Base-by-base conservation (phyloP, 2,113 vertebrate species). In the Ailurus styani region DNA sequence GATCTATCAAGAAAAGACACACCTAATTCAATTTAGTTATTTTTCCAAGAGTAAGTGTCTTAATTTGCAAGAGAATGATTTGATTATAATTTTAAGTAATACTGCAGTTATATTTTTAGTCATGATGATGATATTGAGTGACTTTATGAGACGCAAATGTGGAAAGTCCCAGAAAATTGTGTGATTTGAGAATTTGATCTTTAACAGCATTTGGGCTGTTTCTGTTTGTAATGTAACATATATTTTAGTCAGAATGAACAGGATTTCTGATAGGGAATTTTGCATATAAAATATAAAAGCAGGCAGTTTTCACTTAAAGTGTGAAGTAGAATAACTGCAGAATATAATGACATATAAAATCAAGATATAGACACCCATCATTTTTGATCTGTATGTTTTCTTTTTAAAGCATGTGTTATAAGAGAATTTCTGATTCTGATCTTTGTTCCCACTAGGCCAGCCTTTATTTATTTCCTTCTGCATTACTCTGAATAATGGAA, bases 11-110 rank as follows among this genome's bases (percentile, higher is more conserved):
- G 93, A 96, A 98, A 95, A 97, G 79, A 93, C 57, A 92, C n/a
- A 89, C 70, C 84, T 92, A 98, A 98, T 98, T 96, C 62, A 97
- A 95, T 98, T 97, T 97, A 60, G 66, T 68, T 95, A 72, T 97
- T 97, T 98, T 98, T 97, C 93, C 68, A 96, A 95, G 93, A 96
- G 66, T 95, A 95, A 98, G 79, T 97, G 27, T 97, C 97, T 97
- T 97, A 96, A 98, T 98, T 97, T 97, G 85, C 57, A 92, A 90
- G 93, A 95, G 90, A 98, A 90, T 97, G 75, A 97, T 97, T 96
- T 92, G 83, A 96, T 98, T 98, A 97, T 95, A 92, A 96, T 94
- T 94, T 97, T 96, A 98, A 98, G 93, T 98, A 98, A 97, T 98
- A 96, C 42, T 87, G 81, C 72, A 94, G 90, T 97, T 97, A 89